Evolutionary conservation across 2,797 vertebrate genomes (phyloP), one percentile per base, ranked within the genome.

Genomic region (Diplodus puntazzo): DNA sequence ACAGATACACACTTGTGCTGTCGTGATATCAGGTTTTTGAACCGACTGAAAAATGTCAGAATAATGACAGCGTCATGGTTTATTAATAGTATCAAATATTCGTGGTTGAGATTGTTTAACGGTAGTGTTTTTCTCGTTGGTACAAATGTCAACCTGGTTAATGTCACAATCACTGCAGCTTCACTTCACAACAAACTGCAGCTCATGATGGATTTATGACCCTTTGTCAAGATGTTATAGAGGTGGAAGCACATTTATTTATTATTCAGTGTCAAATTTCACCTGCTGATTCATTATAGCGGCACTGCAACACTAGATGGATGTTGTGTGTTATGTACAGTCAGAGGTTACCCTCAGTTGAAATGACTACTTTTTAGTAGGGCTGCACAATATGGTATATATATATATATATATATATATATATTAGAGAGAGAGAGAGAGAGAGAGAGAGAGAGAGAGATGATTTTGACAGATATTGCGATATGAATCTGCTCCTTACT

Each of bases 241-340:
- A 18, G 48, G 49, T 18, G 17, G 34, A 2, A 77, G 55, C 27
- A 45, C 27, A 66, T 70, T 48, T 48, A 53, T 54, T 67, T 9
- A 13, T 43, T 34, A 16, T 69, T 69, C 17, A 27, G 25, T 16
- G 69, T 55, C 7, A 52, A 39, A 52, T 55, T 34, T 54, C 55
- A 79, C 73, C 69, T 74, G 75, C 77, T 84, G 65, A 64, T 79
- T 69, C 2, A n/a, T 20, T 4, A 63, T 13, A 30, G 62, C 23
- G 6, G 9, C 23, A 27, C 42, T 0, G 39, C 14, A 25, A 16
- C 21, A 65, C 14, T 11, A 4, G n/a, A 52, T 48, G 17, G 48
- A 62, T 67, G 34, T 34, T 5, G 7, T 34, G n/a, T 43, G 46
- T n/a, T 43, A 39, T 49, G 5, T 20, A 4, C 4, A 21, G 34